These are phyloP conservation scores for Festucalex cinctus DNA, from an alignment of 2,113 vertebrate genomes.

Conservation along the genomic window DNA sequence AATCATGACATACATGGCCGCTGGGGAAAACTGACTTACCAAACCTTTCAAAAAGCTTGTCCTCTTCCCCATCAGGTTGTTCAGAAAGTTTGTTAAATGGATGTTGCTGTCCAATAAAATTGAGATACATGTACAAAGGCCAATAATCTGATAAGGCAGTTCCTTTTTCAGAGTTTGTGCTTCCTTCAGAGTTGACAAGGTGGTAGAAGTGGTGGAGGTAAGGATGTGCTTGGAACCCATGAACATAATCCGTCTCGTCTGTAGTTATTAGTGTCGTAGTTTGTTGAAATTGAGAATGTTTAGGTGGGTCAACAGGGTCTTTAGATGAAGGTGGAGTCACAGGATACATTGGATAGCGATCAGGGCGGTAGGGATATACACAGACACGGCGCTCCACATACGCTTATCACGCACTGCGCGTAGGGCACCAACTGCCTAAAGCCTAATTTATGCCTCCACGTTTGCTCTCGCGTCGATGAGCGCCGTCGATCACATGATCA, in stretches of 20 bases:
- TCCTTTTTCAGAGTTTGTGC: neutral
- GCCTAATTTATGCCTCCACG: too few relatives aligned
- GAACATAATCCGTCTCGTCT: neutral
- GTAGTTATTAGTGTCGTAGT: neutral
- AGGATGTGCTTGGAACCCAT: neutral
- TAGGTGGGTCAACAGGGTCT: neutral
- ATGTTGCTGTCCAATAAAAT: neutral
- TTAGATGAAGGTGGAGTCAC: neutral
- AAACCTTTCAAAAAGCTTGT: neutral
- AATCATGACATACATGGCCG: neutral
- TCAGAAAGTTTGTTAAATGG: neutral
- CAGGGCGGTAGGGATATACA: slow-evolving; percentile 22
- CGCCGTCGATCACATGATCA: too few relatives aligned
- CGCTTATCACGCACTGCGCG: too few relatives aligned
- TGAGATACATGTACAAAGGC: neutral
- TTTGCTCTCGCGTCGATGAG: too few relatives aligned
- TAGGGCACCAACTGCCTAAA: too few relatives aligned
- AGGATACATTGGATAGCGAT: slow-evolving; percentile 10
- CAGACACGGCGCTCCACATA: too few relatives aligned
- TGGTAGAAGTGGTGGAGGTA: slow-evolving; percentile 22
- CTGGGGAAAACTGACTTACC: slow-evolving; percentile 16
- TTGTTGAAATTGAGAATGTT: neutral
- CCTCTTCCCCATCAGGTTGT: neutral
- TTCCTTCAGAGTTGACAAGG: neutral
- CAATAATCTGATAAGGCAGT: neutral